Base-by-base conservation (phyloP, 53 echinoderm and acorn worm species). In the Paelopatides confundens region DNA sequence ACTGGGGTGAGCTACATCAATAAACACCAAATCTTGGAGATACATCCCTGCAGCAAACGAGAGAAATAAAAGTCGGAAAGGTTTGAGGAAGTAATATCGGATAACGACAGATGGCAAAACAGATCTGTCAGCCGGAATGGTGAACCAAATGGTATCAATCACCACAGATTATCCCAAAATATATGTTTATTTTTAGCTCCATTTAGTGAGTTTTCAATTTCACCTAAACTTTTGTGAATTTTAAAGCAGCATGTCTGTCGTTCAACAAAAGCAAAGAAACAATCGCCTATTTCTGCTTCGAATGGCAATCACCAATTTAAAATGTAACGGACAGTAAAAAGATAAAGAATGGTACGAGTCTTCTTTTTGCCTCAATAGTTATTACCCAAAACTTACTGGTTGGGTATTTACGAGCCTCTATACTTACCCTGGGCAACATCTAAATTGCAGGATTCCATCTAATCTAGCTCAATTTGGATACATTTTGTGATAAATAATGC, bases 1-100 rank as follows among this genome's bases (percentile, higher is more conserved):
- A 64, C 95, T 95, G 47, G 98, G 98, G 69, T 98, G 98, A 88
- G 95, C 95, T 49, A 94, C 94, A 64, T 98, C 98, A 27, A 98
- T 98, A 88, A 92, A 98, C 82, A 98, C 92, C 10, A 98, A 74
- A 71, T 98, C 98, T 88, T 98, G 98, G 31, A 98, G 89, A 89
- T 94, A 98, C 91, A 98, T 92, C 36, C 98, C 98, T 98, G 86
- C 18, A 24, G 88, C 13, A 76, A 51, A 35, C 31, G 3, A 63
- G 52, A 35, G 13, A 67, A 18, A 35, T 5, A 7, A 26, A 34
- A 35, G 18, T 67, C 29, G 18, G 68, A 67, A 31, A 35, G 15
- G 7, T 67, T 14, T 31, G 68, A 67, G 12, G 68, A 31, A 11
- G 31, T 30, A 31, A 67, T 67, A 35, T 31, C 68, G 13, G 34